A percentile compares a stretch with the other conserved stretches of the same genome.
Conservation (phyloP, 35 echinoderm and acorn worm genomes). For the Acanthaster planci region DNA sequence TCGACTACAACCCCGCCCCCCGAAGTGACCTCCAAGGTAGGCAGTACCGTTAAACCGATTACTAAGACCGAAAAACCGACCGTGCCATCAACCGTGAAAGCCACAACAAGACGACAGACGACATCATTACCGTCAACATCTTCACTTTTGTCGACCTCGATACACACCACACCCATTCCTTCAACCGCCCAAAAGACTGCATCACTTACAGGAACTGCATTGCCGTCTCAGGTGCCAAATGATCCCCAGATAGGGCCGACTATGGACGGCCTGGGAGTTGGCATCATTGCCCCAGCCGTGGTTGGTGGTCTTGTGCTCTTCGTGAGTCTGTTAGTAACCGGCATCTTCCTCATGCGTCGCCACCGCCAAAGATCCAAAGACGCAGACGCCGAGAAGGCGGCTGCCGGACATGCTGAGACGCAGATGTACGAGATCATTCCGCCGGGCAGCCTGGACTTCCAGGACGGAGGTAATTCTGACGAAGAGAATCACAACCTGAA, state of each 20-base stretch:
- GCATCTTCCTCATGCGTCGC: not conserved
- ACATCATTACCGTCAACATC: not conserved
- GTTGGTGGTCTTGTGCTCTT: not conserved
- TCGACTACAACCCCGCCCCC: not conserved
- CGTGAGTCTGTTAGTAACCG: not conserved
- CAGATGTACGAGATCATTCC: constrained; percentile 6
- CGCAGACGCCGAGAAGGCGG: not conserved
- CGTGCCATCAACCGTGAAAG: not conserved
- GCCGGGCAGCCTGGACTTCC: not conserved
- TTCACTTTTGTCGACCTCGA: not conserved
- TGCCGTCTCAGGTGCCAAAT: not conserved
- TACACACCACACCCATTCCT: not conserved
- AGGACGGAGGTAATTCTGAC: not conserved
- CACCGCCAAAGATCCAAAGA: not conserved
- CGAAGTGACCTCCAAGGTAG: not conserved
- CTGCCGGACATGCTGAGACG: not conserved
- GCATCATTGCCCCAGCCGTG: not conserved
- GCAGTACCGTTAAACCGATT: not conserved
- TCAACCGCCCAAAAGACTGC: not conserved
- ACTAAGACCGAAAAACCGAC: not conserved
- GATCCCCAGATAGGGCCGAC: not conserved
- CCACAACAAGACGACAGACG: not conserved
- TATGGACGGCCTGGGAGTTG: not conserved
- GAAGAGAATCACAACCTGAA: constrained; percentile 15
- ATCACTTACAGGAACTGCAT: not conserved